These are phyloP conservation scores for Drosophila leontia DNA, from an alignment of 1,140 invertebrate species.

Conservation along the genomic window DNA sequence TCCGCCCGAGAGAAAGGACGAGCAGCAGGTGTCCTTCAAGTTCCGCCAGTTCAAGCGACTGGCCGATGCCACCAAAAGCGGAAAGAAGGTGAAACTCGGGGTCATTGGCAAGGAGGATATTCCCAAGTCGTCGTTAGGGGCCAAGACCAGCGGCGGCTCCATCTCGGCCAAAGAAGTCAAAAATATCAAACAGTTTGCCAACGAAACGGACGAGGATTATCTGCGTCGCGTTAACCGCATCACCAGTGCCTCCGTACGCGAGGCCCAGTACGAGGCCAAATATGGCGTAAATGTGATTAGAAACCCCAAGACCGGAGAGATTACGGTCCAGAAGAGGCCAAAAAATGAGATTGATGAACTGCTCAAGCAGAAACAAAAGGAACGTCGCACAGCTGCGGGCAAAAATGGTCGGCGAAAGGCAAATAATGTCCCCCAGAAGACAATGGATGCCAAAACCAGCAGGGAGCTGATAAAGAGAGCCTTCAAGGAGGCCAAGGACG, in stretches of 20 bases:
- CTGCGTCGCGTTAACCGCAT: slow-evolving; percentile 86
- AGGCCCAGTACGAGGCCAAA: slow-evolving; percentile 87
- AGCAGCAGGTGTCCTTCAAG: slow-evolving; percentile 74
- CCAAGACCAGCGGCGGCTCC: background rate
- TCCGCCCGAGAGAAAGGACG: slow-evolving; percentile 70
- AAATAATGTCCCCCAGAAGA: slow-evolving; percentile 31
- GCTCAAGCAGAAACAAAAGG: slow-evolving; percentile 83
- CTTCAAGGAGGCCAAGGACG: slow-evolving; percentile 57
- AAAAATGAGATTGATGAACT: slow-evolving; percentile 86
- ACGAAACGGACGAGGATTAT: slow-evolving; percentile 85
- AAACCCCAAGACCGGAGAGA: slow-evolving; percentile 85
- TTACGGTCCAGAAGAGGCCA: slow-evolving; percentile 85
- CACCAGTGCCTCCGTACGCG: slow-evolving; percentile 85
- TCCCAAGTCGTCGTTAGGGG: slow-evolving; percentile 38
- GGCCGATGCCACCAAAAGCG: slow-evolving; percentile 66
- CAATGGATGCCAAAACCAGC: slow-evolving; percentile 85
- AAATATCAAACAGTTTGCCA: slow-evolving; percentile 82
- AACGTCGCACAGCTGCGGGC: slow-evolving; percentile 72
- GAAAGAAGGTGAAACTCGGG: slow-evolving; percentile 65
- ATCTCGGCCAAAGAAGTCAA: slow-evolving; percentile 20
- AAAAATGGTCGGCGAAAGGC: slow-evolving; percentile 65
- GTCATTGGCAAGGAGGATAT: slow-evolving; percentile 68
- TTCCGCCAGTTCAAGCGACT: slow-evolving; percentile 76
- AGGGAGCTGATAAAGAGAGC: slow-evolving; percentile 83
- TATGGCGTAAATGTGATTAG: slow-evolving; percentile 86